Base-by-base conservation (phyloP, 1,140 invertebrate species). In the Drosophila pruinosa region DNA sequence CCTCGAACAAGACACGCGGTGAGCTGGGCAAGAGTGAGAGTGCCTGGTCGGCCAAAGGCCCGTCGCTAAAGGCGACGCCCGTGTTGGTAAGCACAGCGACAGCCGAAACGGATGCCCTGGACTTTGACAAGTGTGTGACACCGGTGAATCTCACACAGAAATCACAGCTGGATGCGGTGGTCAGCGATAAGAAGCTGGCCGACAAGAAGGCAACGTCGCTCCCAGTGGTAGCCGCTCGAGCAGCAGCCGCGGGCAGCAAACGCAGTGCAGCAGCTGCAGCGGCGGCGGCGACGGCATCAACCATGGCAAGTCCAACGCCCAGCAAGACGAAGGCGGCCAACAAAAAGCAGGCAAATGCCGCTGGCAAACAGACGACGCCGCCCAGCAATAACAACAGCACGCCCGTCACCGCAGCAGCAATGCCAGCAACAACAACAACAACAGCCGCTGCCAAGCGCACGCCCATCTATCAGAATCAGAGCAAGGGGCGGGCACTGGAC, bases 11-110 rank as follows among this genome's bases (percentile, higher is more conserved):
- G n/a, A 91, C 86, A 3, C 78, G 88, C 5, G 78, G 72, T 0
- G 81, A 89, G 43, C 63, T 86, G 2, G 90, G 78, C 17, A 91
- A 90, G 24, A 89, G 81, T 34, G 90, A 91, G 67, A 91, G 90
- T 15, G 85, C 89, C 24, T 91, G 90, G 90, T 91, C 90, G 1
- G 86, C 81, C 21, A 91, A 91, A 54, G 90, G 90, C 0, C 90
- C 90, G 0, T 91, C 90, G 0, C 39, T 91, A 2, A 91, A 91
- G 69, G 90, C 90, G 3, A 91, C 82, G 0, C 89, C 90, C 0
- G 90, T 91, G 7, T 61, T 90, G 57, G 78, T 79, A 4, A 78
- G 14, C 17, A 4, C 38, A 45, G 71, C 57, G 38, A 21, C 62
- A 61, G 12, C 22, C 36, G 50, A 82, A 1, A 26, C 53, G 4